phyloP scores from a whole-genome alignment of 2,113 vertebrate species.

The Vulpes vulpes region DNA sequence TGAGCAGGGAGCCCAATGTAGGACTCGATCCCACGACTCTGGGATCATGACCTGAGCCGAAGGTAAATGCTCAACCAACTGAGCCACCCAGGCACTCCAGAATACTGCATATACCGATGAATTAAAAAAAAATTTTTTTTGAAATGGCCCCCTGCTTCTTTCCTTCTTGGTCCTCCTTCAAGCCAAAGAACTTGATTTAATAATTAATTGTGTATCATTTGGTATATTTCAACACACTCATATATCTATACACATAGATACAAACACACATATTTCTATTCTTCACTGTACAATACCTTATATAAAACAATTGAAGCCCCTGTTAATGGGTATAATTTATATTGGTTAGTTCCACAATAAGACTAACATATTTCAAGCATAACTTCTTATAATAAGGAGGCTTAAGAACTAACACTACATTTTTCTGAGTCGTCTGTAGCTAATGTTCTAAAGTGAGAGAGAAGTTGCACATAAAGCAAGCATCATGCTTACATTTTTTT shows the following conservation, averaged over 20 bases:
- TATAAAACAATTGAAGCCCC: neutral
- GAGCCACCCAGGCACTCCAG: too few species aligned
- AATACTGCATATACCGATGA: neutral
- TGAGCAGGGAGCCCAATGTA: too few species aligned
- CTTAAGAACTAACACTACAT: neutral
- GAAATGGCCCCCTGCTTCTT: neutral
- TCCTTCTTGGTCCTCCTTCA: neutral
- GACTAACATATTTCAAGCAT: neutral
- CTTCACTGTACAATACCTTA: neutral
- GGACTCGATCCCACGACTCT: too few species aligned
- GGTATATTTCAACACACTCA: neutral
- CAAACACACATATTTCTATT: neutral
- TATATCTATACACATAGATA: neutral
- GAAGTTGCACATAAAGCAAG: neutral
- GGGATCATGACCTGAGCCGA: too few species aligned
- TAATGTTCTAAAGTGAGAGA: neutral
- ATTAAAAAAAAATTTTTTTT: neutral
- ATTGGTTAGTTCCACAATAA: neutral
- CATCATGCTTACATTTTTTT: neutral
- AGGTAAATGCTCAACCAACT: too few species aligned
- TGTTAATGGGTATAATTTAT: neutral
- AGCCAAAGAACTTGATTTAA: neutral
- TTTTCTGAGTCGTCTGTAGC: neutral
- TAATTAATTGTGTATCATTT: neutral
- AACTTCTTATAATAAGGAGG: neutral